Base-by-base conservation (phyloP, 2,113 vertebrate species). In the Thymallus thymallus region DNA sequence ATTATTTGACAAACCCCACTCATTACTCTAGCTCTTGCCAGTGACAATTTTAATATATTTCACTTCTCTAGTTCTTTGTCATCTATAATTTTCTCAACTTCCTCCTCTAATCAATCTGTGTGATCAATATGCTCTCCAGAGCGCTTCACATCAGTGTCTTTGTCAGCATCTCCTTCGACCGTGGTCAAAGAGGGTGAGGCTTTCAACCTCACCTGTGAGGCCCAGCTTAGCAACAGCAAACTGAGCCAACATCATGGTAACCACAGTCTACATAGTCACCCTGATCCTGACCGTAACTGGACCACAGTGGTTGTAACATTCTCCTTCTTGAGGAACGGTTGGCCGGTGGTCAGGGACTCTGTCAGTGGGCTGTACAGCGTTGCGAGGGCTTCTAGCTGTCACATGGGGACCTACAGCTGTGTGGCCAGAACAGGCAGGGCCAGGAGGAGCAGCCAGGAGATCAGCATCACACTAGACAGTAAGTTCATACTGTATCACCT, bases 111-210 rank as follows among this genome's bases (percentile, higher is more conserved):
- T 41, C 35, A 12, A 12, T 41, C 9, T 41, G 14, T n/a, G 9
- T 20, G 4, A 13, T 61, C 56, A 16, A 48, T 32, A 41, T 71
- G 9, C 66, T 20, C 61, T 69, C 18, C 58, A 76, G 74, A 76
- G 26, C 41, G 70, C n/a, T 76, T 76, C 68, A 76, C n/a, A 22
- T 64, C 41, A 12, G 74, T 76, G 68, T 32, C 16, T 56, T 60
- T 76, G 41, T 24, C 24, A 6, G 46, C 29, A n/a, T 32, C n/a
- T 9, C 68, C 61, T 3, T 45, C 68, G 1, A 51, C 41, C 18
- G n/a, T 41, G 26, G 45, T 70, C 41, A 70, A 61, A 51, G 46
- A 71, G 74, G 61, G 68, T 6, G 26, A 32, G 12, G 22, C 74
- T 18, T 41, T 76, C 12, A 48, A 56, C 24, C 60, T 76, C 26